Conservation (phyloP, 2,888 invertebrate species). For the Drosophila stalkeri region DNA sequence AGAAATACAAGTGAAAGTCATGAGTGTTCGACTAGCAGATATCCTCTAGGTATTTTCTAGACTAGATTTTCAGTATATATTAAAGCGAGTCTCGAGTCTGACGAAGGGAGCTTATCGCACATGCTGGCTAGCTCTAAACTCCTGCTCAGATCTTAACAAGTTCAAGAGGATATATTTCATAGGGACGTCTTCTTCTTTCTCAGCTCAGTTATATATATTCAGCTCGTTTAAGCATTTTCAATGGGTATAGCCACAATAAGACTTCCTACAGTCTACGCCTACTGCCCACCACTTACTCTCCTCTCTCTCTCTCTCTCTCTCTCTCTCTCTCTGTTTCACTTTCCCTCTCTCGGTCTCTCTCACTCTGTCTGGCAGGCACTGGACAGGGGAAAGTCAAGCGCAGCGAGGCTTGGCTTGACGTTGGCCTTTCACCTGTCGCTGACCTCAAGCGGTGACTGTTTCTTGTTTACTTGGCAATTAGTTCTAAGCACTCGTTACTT, state of each 20-base stretch:
- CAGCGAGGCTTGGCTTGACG: slow-evolving; percentile 4
- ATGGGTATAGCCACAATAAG: background rate
- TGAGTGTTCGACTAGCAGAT: background rate
- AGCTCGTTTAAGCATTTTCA: background rate
- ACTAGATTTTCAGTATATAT: too few species aligned
- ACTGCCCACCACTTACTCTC: background rate
- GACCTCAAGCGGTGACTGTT: slow-evolving; percentile 3
- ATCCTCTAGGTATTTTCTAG: background rate
- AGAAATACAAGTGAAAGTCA: background rate
- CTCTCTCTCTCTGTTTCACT: background rate
- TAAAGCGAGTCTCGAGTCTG: too few species aligned
- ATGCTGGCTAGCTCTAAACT: too few species aligned
- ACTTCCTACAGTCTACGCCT: slow-evolving; percentile 1
- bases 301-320: background rate
- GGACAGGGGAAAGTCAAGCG: slow-evolving; percentile 17
- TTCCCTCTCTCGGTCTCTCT: background rate
- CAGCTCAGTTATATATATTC: background rate
- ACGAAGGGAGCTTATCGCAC: too few species aligned
- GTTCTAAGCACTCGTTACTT: slow-evolving; percentile 75
- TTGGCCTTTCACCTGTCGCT: slow-evolving; percentile 68
- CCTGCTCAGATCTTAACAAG: too few species aligned
- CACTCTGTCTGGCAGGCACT: background rate
- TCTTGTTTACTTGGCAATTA: slow-evolving; percentile 60
- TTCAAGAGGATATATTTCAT: background rate
- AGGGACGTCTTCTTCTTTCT: background rate